phyloP scores from a whole-genome alignment of 1,140 invertebrate species.

The Andricus grossulariae region DNA sequence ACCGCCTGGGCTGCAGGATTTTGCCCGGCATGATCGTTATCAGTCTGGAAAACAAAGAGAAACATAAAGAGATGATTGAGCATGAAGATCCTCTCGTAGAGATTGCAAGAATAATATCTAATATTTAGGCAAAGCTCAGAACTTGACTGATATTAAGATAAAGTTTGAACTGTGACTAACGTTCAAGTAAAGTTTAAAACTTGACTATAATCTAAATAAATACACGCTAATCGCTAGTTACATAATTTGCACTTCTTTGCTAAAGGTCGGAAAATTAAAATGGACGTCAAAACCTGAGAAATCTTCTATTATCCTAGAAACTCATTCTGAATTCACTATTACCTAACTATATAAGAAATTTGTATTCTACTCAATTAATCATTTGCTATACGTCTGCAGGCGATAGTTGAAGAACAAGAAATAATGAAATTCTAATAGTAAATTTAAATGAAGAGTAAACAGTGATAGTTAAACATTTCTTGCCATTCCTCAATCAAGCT shows the following conservation, averaged over 20 bases:
- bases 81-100: conserved; percentile 49
- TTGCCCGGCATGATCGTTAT: conserved; percentile 77
- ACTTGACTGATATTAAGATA: conserved; percentile 17
- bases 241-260: conserved; percentile 35
- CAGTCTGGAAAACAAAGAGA: conserved; percentile 75
- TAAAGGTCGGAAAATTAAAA: neutral
- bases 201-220: conserved; percentile 33
- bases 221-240: conserved; percentile 40
- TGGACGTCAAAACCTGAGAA: neutral
- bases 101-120: conserved; percentile 1
- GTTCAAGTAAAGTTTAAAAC: conserved; percentile 5
- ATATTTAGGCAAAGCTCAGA: neutral
- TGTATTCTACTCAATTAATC: neutral
- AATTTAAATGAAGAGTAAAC: conserved; percentile 4
- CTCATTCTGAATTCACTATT: conserved; percentile 55
- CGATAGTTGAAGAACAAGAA: neutral
- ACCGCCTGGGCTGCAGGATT: conserved; percentile 76
- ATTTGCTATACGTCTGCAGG: too few species aligned
- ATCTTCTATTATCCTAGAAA: conserved; percentile 48
- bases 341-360: conserved; percentile 43
- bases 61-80: conserved; percentile 72
- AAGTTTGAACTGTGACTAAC: conserved; percentile 31
- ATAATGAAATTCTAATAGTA: conserved; percentile 11
- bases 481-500: neutral
- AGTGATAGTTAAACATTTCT: neutral